Percentiles rank a stretch among this genome's conserved stretches.
phyloP scores from a whole-genome alignment of 2,797 vertebrate species.

The Oreonectes daqikongensis region DNA sequence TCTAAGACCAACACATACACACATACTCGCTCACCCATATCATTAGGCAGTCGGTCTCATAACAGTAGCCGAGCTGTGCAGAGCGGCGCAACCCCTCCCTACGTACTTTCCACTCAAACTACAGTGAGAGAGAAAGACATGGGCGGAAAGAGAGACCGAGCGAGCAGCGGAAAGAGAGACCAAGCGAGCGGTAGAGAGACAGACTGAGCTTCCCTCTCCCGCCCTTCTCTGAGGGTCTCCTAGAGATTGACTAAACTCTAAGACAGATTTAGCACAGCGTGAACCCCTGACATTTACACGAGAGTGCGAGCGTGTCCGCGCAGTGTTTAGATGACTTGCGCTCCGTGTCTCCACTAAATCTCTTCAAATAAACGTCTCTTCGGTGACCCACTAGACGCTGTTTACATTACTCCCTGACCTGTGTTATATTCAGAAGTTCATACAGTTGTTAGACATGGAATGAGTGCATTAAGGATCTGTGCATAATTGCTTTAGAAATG shows the following conservation, averaged over 20 bases:
- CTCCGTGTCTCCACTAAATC: constrained; percentile 52
- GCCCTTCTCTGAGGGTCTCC: constrained; percentile 55
- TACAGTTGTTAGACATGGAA: background rate
- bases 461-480: constrained; percentile 1
- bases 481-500: constrained; percentile 1
- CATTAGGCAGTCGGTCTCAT: constrained; percentile 48
- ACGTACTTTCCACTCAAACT: constrained; percentile 48
- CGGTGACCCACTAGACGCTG: constrained; percentile 14
- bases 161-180: background rate
- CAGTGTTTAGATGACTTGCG: constrained; percentile 60
- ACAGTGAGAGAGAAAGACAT: constrained; percentile 35
- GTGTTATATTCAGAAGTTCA: background rate
- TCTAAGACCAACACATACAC: constrained; percentile 31
- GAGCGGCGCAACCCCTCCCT: constrained; percentile 49
- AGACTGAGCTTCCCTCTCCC: background rate
- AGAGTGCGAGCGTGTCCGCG: constrained; percentile 41
- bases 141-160: background rate
- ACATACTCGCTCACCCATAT: constrained; percentile 43
- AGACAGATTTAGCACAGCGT: constrained; percentile 78
- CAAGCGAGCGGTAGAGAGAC: background rate
- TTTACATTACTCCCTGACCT: constrained; percentile 38
- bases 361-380: constrained; percentile 61
- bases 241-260: constrained; percentile 76
- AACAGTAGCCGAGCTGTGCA: constrained; percentile 47
- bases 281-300: constrained; percentile 78